phyloP scores from a whole-genome alignment of 2,113 vertebrate species.

The Empidonax traillii region DNA sequence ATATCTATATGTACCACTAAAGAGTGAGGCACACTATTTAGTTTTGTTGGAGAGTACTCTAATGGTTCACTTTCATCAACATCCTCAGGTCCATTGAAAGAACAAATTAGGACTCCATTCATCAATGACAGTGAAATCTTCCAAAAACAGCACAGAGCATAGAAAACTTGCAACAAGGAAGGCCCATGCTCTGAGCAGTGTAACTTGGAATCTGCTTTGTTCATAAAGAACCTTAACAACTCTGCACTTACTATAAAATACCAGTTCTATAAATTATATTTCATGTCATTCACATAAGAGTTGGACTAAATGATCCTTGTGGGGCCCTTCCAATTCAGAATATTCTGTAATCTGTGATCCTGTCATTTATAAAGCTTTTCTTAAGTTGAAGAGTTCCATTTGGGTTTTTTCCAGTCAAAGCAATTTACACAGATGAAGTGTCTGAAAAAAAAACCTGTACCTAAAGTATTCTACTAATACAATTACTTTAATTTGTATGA shows the following conservation, averaged over 20 bases:
- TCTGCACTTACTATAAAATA: not conserved
- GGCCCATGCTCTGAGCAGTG: not conserved
- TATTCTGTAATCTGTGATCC: no score
- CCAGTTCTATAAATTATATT: not conserved
- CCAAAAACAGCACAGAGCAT: not conserved
- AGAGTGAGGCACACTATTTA: not conserved
- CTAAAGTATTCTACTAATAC: not conserved
- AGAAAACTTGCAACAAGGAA: not conserved
- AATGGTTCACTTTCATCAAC: not conserved
- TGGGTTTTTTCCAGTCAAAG: not conserved
- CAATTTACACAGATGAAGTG: not conserved
- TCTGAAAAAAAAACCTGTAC: not conserved
- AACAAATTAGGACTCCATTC: not conserved
- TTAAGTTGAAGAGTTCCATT: not conserved
- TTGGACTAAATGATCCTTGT: no score
- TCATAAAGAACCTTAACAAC: not conserved
- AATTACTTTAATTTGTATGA: not conserved
- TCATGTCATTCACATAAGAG: not conserved
- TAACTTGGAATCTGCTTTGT: not conserved
- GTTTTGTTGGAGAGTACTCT: not conserved
- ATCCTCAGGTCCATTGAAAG: not conserved
- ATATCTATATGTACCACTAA: not conserved
- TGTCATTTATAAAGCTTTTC: not conserved
- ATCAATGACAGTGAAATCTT: not conserved
- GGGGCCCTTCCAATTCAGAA: no score